A percentile compares a stretch with the other conserved stretches of the same genome.
Conservation (phyloP, 2,797 vertebrate genomes). For the Psittacula derbiana region DNA sequence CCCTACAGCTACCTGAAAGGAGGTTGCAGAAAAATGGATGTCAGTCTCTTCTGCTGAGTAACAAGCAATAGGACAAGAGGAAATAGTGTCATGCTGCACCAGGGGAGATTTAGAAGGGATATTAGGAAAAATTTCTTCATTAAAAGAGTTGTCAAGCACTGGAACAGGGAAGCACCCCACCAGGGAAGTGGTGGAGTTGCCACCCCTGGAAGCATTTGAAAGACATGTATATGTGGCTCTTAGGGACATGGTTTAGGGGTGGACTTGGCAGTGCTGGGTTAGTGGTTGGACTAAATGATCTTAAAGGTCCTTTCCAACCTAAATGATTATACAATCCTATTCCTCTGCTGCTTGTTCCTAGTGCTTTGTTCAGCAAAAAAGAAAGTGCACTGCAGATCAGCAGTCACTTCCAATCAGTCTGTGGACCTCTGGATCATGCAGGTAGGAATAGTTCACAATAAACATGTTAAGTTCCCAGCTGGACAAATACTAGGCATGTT, state of each 20-base stretch:
- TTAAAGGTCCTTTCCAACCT: neutral
- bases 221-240: neutral
- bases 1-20: neutral
- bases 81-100: neutral
- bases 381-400: neutral
- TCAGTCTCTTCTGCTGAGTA: neutral
- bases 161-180: neutral
- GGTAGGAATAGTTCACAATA: neutral
- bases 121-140: neutral
- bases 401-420: neutral
- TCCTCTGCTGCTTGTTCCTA: neutral
- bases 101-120: neutral
- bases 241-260: neutral
- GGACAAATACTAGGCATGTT: constrained; percentile 14
- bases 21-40: neutral
- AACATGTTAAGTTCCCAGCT: neutral
- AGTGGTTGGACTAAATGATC: neutral
- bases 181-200: neutral
- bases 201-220: neutral
- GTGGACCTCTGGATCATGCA: neutral
- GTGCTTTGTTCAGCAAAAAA: neutral
- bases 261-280: neutral
- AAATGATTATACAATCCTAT: neutral
- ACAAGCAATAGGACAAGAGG: neutral
- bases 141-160: neutral